Evolutionary conservation across 2,797 vertebrate genomes (phyloP).

Genomic region (Smutsia gigantea): DNA sequence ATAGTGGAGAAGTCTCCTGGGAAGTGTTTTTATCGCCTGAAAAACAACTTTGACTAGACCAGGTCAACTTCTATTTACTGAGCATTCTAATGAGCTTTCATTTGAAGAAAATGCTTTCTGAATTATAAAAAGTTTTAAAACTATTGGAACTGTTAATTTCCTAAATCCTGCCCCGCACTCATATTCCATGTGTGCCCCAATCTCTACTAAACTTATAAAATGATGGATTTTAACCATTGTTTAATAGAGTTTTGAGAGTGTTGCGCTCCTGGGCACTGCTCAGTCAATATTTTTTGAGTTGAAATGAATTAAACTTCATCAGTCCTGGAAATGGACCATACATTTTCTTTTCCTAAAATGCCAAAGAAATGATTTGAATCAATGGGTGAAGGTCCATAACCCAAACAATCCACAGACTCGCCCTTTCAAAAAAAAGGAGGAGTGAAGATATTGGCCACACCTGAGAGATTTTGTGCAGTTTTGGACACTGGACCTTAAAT

Average conservation of each 20-base stretch:
- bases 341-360: slow-evolving; percentile 29
- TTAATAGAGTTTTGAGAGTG: background rate
- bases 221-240: background rate
- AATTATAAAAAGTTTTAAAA: background rate
- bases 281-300: slow-evolving; percentile 26
- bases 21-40: background rate
- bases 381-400: background rate
- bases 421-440: background rate
- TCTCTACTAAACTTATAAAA: slow-evolving; percentile 6
- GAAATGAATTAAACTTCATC: slow-evolving; percentile 35
- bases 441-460: background rate
- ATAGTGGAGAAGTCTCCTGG: background rate
- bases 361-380: background rate
- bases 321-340: background rate
- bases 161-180: background rate
- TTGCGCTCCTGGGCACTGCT: background rate
- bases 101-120: slow-evolving; percentile 14
- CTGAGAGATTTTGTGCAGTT: background rate
- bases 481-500: background rate
- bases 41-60: background rate
- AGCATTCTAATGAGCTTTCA: background rate
- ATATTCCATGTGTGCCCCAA: background rate
- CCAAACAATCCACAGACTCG: background rate
- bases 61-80: background rate
- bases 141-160: background rate